These are phyloP conservation scores for Agrilus planipennis DNA, from an alignment of 1,140 invertebrate species.

Conservation along the genomic window DNA sequence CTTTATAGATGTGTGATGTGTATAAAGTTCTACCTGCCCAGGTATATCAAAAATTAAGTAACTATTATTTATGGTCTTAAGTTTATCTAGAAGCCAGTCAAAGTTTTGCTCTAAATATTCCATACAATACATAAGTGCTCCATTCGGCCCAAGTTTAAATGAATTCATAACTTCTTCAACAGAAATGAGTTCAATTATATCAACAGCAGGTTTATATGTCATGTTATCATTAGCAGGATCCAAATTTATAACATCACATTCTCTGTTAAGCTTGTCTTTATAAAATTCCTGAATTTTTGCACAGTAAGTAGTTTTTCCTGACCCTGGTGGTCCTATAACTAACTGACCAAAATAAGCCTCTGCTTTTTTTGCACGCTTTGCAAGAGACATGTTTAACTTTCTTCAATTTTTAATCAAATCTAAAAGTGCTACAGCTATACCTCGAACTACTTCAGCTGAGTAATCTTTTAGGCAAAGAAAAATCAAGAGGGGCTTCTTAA, in stretches of 20 bases:
- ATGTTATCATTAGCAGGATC: constrained; percentile 94
- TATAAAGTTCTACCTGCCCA: constrained; percentile 95
- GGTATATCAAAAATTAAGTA: constrained; percentile 92
- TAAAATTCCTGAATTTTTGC: constrained; percentile 71
- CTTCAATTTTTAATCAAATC: constrained; percentile 20
- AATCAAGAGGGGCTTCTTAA: constrained; percentile 47
- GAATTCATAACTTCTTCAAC: constrained; percentile 86
- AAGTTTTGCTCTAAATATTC: constrained; percentile 88
- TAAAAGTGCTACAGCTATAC: constrained; percentile 38
- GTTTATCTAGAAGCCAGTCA: constrained; percentile 71
- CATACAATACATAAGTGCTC: constrained; percentile 90
- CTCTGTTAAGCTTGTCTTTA: constrained; percentile 57
- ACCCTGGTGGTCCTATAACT: constrained; percentile 92
- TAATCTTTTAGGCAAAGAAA: constrained; percentile 53
- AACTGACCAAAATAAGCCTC: constrained; percentile 75
- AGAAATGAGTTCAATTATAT: constrained; percentile 78
- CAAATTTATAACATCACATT: constrained; percentile 78
- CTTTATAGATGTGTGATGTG: constrained; percentile 80
- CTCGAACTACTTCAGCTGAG: constrained; percentile 41
- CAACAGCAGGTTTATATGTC: constrained; percentile 63
- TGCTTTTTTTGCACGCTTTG: constrained; percentile 37
- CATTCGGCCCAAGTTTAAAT: constrained; percentile 86
- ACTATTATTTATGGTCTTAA: constrained; percentile 50
- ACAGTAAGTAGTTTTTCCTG: constrained; percentile 97
- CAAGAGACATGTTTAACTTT: constrained; percentile 29